These are phyloP conservation scores for Echinometra lucunter DNA, from an alignment of 53 echinoderm and acorn worm genomes.

Conservation along the genomic window DNA sequence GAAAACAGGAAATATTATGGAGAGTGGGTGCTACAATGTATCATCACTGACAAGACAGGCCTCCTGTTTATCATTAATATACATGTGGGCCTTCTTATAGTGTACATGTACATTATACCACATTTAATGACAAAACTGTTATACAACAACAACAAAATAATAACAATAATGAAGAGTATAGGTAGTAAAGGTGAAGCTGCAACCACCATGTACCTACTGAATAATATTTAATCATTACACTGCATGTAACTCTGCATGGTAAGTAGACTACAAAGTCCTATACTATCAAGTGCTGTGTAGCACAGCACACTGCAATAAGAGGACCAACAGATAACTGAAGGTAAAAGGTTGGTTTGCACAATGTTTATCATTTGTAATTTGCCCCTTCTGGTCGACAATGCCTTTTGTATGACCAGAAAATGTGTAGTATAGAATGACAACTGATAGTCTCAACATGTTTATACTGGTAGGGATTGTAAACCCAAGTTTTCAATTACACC, in stretches of 20 bases:
- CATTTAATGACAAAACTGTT: no score
- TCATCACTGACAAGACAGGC: no score
- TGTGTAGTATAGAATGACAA: not conserved
- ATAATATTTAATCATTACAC: not conserved
- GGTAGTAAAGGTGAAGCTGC: no score
- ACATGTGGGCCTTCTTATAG: no score
- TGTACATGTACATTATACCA: no score
- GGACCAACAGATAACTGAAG: not conserved
- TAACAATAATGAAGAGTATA: no score
- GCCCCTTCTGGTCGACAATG: not conserved
- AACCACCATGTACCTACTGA: not conserved
- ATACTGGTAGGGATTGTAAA: not conserved
- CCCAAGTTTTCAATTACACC: not conserved
- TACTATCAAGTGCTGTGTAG: not conserved
- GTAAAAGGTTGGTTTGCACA: constrained; percentile 30
- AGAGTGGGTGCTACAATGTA: no score
- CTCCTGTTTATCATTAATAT: no score
- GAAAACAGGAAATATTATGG: no score
- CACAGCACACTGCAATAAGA: not conserved
- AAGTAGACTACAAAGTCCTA: not conserved
- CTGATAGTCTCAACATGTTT: not conserved
- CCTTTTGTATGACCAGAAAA: not conserved
- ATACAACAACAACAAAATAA: no score
- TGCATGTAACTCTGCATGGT: not conserved
- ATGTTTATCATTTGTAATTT: not conserved